Conservation (phyloP, 2,113 vertebrate genomes). For the Epinephelus moara region DNA sequence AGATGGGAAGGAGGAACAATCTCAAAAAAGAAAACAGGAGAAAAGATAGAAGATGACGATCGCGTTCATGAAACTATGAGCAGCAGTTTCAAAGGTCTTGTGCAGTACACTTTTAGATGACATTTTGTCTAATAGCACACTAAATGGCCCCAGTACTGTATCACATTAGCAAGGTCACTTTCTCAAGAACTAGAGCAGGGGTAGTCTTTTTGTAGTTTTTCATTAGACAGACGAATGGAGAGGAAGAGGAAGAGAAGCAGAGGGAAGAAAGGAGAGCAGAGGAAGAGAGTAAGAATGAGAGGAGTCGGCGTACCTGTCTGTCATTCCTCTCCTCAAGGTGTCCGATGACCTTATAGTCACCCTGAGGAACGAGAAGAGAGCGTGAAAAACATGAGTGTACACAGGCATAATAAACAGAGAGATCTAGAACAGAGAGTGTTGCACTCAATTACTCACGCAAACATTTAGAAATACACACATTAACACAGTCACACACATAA, state of each 20-base stretch:
- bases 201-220: background rate
- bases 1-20: conserved; percentile 38
- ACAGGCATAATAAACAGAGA: too few relatives aligned
- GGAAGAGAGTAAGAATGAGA: background rate
- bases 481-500: too few relatives aligned
- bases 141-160: background rate
- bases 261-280: background rate
- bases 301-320: conserved; percentile 78
- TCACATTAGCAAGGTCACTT: background rate
- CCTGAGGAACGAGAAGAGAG: conserved; percentile 69
- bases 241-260: background rate
- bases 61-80: background rate
- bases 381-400: conserved; percentile 6
- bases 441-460: background rate
- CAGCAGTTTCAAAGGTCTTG: conserved; percentile 9
- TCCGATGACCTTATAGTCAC: conserved; percentile 78
- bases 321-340: conserved; percentile 80
- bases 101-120: background rate
- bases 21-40: background rate
- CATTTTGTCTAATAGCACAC: background rate
- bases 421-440: background rate
- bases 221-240: background rate
- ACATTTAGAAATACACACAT: background rate
- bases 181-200: background rate
- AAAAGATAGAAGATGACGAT: background rate